Conservation (phyloP, 2,113 vertebrate species). For the Burhinus bistriatus region DNA sequence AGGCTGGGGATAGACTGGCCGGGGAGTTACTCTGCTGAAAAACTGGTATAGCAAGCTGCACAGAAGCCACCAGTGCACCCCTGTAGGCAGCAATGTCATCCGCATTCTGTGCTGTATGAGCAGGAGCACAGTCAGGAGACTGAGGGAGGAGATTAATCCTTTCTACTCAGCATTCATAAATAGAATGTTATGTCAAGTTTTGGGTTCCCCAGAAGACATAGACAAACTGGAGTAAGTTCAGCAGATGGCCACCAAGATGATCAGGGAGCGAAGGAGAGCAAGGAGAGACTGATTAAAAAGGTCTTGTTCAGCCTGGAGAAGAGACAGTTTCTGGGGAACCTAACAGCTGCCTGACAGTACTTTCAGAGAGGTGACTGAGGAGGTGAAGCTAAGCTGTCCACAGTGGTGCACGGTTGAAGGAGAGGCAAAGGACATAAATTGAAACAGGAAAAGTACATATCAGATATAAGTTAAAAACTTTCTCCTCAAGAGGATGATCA, state of each 20-base stretch:
- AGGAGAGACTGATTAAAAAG: not conserved
- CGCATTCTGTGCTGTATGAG: not conserved
- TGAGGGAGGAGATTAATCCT: not conserved
- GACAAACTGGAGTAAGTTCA: not conserved
- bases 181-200: not conserved
- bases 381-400: not conserved
- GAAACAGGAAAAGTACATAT: not conserved
- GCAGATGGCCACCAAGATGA: not conserved
- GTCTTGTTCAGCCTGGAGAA: not conserved
- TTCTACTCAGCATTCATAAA: not conserved
- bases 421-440: not conserved
- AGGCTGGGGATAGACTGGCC: not conserved
- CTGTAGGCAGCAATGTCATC: not conserved
- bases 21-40: not conserved
- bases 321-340: not conserved
- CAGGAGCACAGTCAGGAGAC: not conserved
- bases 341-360: not conserved
- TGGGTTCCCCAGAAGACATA: not conserved
- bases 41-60: not conserved
- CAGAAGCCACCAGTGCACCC: not conserved
- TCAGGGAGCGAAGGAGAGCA: not conserved
- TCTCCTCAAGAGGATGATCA: not conserved
- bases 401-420: not conserved
- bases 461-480: not conserved
- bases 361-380: not conserved